Percentiles rank a stretch among this genome's conserved stretches.
These are phyloP conservation scores for Pedetes capensis DNA, from an alignment of 2,113 vertebrate species.

Conservation along the genomic window DNA sequence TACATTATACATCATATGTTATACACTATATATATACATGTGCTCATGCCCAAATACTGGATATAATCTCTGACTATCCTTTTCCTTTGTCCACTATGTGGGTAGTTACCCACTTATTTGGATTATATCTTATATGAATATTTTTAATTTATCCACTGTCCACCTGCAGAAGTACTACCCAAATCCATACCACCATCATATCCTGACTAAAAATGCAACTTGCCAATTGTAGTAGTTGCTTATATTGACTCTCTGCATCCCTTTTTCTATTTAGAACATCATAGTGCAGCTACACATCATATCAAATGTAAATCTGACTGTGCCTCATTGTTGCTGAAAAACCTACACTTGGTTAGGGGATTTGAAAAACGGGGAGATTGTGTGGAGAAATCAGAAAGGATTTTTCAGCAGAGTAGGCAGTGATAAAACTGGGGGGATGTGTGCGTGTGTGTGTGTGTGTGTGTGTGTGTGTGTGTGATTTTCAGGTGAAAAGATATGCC, in stretches of 20 bases:
- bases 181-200: neutral
- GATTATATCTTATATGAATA: neutral
- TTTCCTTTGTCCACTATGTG: neutral
- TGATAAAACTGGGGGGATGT: neutral
- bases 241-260: neutral
- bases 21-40: too few species aligned
- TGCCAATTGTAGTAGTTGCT: neutral
- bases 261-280: neutral
- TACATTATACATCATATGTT: too few species aligned
- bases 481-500: neutral
- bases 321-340: neutral
- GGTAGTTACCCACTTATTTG: neutral
- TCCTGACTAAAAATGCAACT: neutral
- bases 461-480: neutral
- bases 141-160: neutral
- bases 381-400: neutral
- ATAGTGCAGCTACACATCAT: neutral
- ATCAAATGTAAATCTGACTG: neutral
- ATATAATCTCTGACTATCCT: neutral
- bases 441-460: neutral
- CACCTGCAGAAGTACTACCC: neutral
- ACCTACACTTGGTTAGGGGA: neutral
- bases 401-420: neutral
- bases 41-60: neutral
- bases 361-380: neutral